Evolutionary conservation across 2,113 vertebrate species (phyloP).

Genomic region (Takifugu bimaculatus): DNA sequence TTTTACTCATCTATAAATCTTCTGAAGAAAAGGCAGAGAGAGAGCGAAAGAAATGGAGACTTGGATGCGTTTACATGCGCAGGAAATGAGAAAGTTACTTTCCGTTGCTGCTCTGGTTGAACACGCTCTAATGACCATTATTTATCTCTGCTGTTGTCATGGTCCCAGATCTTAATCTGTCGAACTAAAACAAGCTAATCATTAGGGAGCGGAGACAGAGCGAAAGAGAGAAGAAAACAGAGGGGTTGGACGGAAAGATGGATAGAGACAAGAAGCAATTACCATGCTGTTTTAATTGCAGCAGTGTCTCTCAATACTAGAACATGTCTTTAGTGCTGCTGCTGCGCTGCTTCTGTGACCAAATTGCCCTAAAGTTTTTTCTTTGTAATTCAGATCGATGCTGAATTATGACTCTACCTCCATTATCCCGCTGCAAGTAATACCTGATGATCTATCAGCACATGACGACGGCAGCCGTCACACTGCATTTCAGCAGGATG

Average conservation of each 20-base stretch:
- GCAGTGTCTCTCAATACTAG: constrained; percentile 17
- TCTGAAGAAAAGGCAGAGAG: background rate
- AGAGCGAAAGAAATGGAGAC: constrained; percentile 16
- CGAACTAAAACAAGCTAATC: constrained; percentile 52
- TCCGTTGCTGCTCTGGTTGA: constrained; percentile 44
- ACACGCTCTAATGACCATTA: constrained; percentile 68
- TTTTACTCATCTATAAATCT: constrained; percentile 71
- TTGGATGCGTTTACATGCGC: constrained; percentile 15
- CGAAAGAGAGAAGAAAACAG: constrained; percentile 6
- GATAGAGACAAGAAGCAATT: constrained; percentile 43
- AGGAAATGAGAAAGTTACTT: constrained; percentile 57
- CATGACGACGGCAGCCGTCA: constrained; percentile 47
- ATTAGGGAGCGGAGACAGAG: constrained; percentile 41
- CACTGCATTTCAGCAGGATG: constrained; percentile 41
- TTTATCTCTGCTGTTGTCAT: constrained; percentile 68
- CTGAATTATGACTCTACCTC: constrained; percentile 54
- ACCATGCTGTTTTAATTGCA: constrained; percentile 66
- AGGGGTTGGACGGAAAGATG: background rate
- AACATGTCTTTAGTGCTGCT: background rate
- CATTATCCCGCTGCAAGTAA: constrained; percentile 35
- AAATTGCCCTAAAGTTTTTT: constrained; percentile 35
- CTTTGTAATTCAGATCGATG: constrained; percentile 7
- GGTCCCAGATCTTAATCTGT: constrained; percentile 56
- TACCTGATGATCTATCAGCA: constrained; percentile 21
- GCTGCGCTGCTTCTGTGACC: constrained; percentile 5